These are phyloP conservation scores for Trimorus sp. DNA, from an alignment of 2,888 invertebrate genomes.

Conservation along the genomic window DNA sequence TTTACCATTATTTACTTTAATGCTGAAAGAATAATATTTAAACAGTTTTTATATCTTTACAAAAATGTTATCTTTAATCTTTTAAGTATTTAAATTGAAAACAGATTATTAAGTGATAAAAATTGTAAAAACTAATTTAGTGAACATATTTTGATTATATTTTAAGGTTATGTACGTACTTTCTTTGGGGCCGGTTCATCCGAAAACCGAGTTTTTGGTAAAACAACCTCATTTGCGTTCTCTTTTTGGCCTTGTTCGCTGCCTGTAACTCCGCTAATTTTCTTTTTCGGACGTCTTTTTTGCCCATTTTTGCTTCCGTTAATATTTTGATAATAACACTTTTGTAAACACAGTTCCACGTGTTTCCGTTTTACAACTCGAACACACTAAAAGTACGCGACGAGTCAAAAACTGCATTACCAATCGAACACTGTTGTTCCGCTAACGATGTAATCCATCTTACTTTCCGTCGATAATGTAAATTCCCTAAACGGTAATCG, in stretches of 20 bases:
- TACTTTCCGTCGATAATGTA: no score
- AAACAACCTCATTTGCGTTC: slow-evolving; percentile 68
- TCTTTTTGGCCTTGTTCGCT: slow-evolving; percentile 29
- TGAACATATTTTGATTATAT: not conserved
- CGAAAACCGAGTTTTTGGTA: slow-evolving; percentile 85
- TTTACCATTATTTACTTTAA: no score
- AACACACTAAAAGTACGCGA: no score
- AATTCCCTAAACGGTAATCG: no score
- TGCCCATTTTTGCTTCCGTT: slow-evolving; percentile 22
- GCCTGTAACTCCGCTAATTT: slow-evolving; percentile 32
- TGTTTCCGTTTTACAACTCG: no score
- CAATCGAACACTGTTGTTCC: no score
- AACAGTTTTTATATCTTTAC: no score
- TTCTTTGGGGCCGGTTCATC: slow-evolving; percentile 88
- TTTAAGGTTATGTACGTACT: slow-evolving; percentile 81
- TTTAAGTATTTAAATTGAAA: not conserved
- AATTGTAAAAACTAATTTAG: not conserved
- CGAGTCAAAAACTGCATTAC: no score
- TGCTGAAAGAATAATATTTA: no score
- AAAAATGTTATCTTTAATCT: not conserved
- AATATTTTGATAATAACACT: no score
- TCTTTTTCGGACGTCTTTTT: slow-evolving; percentile 40
- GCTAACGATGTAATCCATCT: no score
- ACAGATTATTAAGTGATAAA: not conserved
- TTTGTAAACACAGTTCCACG: no score